A percentile compares a stretch with the other conserved stretches of the same genome.
These are phyloP conservation scores for Callitettix versicolor DNA, from an alignment of 1,140 invertebrate species.

Conservation along the genomic window DNA sequence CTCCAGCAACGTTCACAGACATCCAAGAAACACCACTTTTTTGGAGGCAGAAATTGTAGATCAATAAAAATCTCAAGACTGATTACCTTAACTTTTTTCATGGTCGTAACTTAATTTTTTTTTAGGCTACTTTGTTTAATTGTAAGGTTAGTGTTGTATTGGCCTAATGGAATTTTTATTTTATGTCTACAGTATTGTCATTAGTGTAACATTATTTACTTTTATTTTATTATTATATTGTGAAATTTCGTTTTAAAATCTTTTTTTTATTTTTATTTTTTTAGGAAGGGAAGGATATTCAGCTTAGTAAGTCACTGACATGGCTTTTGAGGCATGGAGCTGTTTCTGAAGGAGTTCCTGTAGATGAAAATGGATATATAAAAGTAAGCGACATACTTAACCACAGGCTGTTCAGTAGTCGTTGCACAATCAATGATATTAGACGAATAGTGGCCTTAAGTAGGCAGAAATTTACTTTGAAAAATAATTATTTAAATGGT, in stretches of 20 bases:
- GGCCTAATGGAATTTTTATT: too few species aligned
- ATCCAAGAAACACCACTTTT: too few species aligned
- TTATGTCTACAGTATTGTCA: too few species aligned
- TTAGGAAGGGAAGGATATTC: neutral
- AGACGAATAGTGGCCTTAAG: neutral
- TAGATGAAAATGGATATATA: neutral
- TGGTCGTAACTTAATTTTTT: too few species aligned
- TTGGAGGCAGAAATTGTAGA: too few species aligned
- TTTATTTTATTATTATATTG: too few species aligned
- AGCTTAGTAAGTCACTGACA: neutral
- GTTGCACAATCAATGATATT: neutral
- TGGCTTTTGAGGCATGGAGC: slow-evolving; percentile 2
- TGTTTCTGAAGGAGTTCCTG: neutral
- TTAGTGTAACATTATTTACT: too few species aligned
- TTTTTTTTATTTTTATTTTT: neutral
- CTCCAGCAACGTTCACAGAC: too few species aligned
- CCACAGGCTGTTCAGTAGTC: neutral
- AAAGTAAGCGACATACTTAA: neutral
- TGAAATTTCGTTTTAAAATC: neutral
- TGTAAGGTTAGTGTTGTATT: too few species aligned
- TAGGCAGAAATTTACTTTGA: neutral
- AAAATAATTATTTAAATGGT: neutral
- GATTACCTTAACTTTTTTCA: too few species aligned
- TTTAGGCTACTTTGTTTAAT: too few species aligned
- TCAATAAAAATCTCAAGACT: too few species aligned